Percentiles rank a stretch among this genome's conserved stretches.
Conservation (phyloP, 2,113 vertebrate genomes). For the Brienomyrus longianalis region DNA sequence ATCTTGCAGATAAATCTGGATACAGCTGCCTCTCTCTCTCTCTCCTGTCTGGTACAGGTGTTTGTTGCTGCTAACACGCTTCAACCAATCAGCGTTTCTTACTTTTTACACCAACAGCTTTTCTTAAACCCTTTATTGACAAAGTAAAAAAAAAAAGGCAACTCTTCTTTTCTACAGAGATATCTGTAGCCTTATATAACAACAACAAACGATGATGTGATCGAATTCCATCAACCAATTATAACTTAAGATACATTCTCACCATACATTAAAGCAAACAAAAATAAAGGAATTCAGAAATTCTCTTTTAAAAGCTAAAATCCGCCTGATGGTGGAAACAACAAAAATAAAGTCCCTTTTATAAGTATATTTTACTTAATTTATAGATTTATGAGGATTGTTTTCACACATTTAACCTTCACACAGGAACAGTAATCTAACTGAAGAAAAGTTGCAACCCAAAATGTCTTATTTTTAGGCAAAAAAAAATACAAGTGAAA, state of each 20-base stretch:
- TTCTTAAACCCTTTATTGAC: constrained; percentile 4
- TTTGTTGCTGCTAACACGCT: background rate
- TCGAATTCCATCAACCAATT: background rate
- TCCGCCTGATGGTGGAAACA: background rate
- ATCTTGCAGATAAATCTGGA: background rate
- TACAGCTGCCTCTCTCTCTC: background rate
- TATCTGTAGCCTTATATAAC: background rate
- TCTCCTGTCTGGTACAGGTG: background rate
- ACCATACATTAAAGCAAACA: background rate
- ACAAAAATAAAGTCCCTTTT: background rate
- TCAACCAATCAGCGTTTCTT: background rate
- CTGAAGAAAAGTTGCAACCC: background rate
- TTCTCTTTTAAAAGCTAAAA: constrained; percentile 7
- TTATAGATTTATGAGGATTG: background rate
- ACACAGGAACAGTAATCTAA: background rate
- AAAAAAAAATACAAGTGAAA: background rate
- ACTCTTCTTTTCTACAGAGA: background rate
- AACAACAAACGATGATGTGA: background rate
- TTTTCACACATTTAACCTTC: background rate
- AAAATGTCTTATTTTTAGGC: background rate
- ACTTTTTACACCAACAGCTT: background rate
- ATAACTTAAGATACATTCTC: background rate
- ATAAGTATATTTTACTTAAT: background rate
- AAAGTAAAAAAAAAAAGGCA: background rate
- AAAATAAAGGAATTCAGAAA: background rate